Percentiles rank a stretch among this genome's conserved stretches.
Conservation (phyloP, 2,113 vertebrate genomes). For the Chamaetylas fuelleborni region DNA sequence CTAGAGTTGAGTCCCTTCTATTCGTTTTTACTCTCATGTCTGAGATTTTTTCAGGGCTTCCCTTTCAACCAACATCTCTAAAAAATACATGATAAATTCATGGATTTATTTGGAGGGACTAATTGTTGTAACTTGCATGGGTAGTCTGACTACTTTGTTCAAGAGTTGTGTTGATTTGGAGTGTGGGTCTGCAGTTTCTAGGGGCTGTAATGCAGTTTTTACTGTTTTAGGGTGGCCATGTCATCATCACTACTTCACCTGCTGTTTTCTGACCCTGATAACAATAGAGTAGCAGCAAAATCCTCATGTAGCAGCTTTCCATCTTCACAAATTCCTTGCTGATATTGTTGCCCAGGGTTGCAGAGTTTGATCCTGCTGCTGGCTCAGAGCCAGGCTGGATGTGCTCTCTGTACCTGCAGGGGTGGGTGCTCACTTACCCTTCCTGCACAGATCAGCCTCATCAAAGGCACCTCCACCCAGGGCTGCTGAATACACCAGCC, state of each 20-base stretch:
- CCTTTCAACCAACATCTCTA: neutral
- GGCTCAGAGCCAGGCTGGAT: neutral
- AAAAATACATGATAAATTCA: neutral
- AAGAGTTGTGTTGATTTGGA: neutral
- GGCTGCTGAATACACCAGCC: neutral
- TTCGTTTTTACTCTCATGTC: neutral
- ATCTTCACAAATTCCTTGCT: neutral
- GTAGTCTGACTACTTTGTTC: neutral
- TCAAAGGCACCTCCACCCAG: neutral
- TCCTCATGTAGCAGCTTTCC: neutral
- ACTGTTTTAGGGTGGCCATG: neutral
- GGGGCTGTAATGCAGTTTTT: neutral
- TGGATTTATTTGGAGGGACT: neutral
- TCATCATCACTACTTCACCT: neutral
- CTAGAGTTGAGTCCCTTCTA: neutral
- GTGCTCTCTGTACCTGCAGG: neutral
- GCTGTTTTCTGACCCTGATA: neutral
- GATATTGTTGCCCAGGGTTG: fast-evolving
- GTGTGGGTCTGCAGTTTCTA: neutral
- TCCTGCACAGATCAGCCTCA: fast-evolving
- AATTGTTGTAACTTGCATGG: neutral
- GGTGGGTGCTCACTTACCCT: too few relatives aligned
- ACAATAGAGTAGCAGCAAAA: neutral
- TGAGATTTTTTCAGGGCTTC: neutral
- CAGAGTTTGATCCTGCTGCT: neutral